These are phyloP conservation scores for Esox lucius DNA, from an alignment of 2,797 vertebrate genomes.

Conservation along the genomic window DNA sequence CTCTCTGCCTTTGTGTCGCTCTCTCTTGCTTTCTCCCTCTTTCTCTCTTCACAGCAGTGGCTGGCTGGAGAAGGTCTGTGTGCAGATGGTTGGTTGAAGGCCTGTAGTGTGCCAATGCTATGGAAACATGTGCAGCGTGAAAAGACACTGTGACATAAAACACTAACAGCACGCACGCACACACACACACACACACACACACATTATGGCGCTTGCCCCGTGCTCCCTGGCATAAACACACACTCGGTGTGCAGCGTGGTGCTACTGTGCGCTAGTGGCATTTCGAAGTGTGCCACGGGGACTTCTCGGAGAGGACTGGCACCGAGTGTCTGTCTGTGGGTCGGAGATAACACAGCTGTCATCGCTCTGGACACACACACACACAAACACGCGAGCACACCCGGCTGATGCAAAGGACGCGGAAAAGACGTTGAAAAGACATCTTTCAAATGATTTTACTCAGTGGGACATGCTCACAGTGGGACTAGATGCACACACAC, in stretches of 20 bases:
- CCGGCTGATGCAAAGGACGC: background rate
- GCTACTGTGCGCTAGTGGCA: background rate
- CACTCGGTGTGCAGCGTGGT: background rate
- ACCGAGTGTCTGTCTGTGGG: conserved; percentile 7
- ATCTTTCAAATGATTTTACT: too few species aligned
- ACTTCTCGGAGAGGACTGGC: background rate
- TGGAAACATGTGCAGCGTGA: conserved; percentile 36
- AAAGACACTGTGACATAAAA: conserved; percentile 1
- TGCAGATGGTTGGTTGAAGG: conserved; percentile 65
- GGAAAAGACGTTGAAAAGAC: too few species aligned
- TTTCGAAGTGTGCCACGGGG: conserved; percentile 1
- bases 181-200: conserved; percentile 6
- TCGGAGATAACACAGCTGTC: conserved; percentile 7
- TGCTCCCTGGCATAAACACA: background rate
- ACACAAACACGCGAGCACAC: background rate
- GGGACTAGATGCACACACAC: conserved; percentile 6
- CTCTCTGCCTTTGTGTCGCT: background rate
- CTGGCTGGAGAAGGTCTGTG: conserved; percentile 48
- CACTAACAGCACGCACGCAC: conserved; percentile 9
- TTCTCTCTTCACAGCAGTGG: conserved; percentile 21
- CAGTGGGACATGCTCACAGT: background rate
- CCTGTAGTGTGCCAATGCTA: conserved; percentile 52
- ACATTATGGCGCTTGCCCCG: background rate
- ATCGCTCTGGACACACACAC: conserved; percentile 8
- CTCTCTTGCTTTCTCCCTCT: background rate